Conservation (phyloP, 2,797 vertebrate genomes). For the Poeciliopsis turneri region DNA sequence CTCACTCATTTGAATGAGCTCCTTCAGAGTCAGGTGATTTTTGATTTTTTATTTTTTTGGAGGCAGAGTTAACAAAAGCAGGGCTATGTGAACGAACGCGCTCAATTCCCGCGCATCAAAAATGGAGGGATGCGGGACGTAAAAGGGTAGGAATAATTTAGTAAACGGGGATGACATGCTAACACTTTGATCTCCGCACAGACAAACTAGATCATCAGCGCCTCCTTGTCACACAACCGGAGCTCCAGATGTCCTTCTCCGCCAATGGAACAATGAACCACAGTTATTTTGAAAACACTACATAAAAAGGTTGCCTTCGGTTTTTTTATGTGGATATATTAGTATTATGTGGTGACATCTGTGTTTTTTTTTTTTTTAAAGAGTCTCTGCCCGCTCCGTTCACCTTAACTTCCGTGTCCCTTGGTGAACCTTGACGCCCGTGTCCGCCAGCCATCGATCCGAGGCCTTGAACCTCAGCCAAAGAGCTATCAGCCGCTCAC, state of each 20-base stretch:
- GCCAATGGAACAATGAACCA: constrained; percentile 4
- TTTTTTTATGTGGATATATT: background rate
- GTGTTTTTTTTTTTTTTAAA: background rate
- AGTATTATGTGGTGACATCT: constrained; percentile 34
- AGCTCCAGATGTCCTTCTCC: constrained; percentile 15
- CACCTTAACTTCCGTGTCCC: constrained; percentile 37
- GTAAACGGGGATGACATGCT: background rate
- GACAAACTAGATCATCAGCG: background rate
- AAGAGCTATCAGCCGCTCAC: constrained; percentile 72
- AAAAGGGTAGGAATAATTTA: background rate
- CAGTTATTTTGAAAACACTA: background rate
- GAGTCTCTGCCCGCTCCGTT: constrained; percentile 47
- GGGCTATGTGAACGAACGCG: background rate
- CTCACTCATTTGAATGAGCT: background rate
- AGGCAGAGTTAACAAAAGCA: background rate
- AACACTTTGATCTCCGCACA: background rate
- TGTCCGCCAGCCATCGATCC: constrained; percentile 64
- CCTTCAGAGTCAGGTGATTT: background rate
- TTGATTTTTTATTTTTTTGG: background rate
- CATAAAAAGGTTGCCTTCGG: background rate
- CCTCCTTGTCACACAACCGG: background rate
- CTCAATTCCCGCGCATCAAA: background rate
- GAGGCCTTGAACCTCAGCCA: constrained; percentile 52
- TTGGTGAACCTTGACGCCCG: constrained; percentile 18
- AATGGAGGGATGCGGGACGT: background rate